Percentiles rank a stretch among this genome's conserved stretches.
These are phyloP conservation scores for Hippoglossus hippoglossus DNA, from an alignment of 2,797 vertebrate species.

Conservation along the genomic window DNA sequence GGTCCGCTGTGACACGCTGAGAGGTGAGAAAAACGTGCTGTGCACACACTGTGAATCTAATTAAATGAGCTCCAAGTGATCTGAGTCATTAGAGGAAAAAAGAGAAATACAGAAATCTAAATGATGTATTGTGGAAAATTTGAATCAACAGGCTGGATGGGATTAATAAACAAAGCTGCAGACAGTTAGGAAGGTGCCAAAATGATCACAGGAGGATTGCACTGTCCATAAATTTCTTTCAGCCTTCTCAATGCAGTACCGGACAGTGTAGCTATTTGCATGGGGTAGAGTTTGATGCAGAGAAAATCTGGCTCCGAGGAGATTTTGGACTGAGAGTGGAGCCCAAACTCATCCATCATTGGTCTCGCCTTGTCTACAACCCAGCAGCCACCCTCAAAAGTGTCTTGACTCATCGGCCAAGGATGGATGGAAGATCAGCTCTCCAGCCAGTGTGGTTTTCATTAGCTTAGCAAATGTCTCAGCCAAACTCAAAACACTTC, in stretches of 20 bases:
- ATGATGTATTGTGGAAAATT: conserved; percentile 71
- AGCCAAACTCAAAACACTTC: conserved; percentile 48
- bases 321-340: conserved; percentile 60
- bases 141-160: conserved; percentile 63
- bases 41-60: conserved; percentile 28
- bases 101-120: conserved; percentile 48
- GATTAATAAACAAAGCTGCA: conserved; percentile 68
- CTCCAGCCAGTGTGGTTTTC: conserved; percentile 76
- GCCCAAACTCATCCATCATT: conserved; percentile 79
- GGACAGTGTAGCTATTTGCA: conserved; percentile 60
- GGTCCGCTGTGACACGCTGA: conserved; percentile 23
- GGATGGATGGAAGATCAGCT: conserved; percentile 55
- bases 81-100: conserved; percentile 20
- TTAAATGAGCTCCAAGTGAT: conserved; percentile 55
- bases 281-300: conserved; percentile 57
- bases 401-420: conserved; percentile 69
- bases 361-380: conserved; percentile 64
- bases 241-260: conserved; percentile 42
- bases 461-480: conserved; percentile 68
- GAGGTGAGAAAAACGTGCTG: conserved; percentile 52
- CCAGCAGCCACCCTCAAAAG: conserved; percentile 67
- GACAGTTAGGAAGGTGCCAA: conserved; percentile 42
- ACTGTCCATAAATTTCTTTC: conserved; percentile 60
- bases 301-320: conserved; percentile 64
- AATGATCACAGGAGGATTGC: conserved; percentile 56